Conservation (phyloP, 2,888 invertebrate genomes). For the Mythimna loreyi region DNA sequence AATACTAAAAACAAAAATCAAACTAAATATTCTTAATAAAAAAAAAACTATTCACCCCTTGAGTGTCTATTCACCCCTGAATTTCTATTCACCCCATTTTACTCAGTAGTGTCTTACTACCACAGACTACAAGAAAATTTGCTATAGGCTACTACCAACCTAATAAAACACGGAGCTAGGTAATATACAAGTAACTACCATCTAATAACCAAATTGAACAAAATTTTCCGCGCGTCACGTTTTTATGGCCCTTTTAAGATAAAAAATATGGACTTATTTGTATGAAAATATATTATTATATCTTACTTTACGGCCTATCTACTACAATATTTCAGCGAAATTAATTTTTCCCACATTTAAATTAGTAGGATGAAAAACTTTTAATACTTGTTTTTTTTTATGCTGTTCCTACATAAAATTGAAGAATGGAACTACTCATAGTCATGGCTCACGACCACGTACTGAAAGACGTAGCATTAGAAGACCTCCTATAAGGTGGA, state of each 20-base stretch:
- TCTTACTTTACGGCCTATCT: conserved; percentile 18
- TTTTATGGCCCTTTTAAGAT: conserved; percentile 33
- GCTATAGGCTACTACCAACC: neutral
- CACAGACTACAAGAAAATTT: too few relatives aligned
- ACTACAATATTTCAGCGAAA: conserved; percentile 53
- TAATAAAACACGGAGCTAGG: conserved; percentile 8
- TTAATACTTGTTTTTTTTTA: conserved; percentile 30
- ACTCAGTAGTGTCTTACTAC: too few relatives aligned
- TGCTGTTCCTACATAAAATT: too few relatives aligned
- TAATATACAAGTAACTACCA: conserved; percentile 1
- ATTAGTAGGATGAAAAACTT: conserved; percentile 23
- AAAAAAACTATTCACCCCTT: too few relatives aligned
- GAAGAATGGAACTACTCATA: too few relatives aligned
- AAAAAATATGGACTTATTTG: conserved; percentile 40
- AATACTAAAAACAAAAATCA: too few relatives aligned
- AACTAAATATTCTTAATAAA: too few relatives aligned
- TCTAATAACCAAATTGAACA: conserved; percentile 34
- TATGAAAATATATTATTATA: conserved; percentile 39
- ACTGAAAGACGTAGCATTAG: too few relatives aligned
- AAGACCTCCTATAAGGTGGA: too few relatives aligned
- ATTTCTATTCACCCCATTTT: too few relatives aligned
- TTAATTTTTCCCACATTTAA: conserved; percentile 44
- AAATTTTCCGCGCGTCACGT: conserved; percentile 15
- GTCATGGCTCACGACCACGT: too few relatives aligned
- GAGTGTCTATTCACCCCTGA: too few relatives aligned